Base-by-base conservation (phyloP, 2,797 vertebrate species). In the Epinephelus coioides region DNA sequence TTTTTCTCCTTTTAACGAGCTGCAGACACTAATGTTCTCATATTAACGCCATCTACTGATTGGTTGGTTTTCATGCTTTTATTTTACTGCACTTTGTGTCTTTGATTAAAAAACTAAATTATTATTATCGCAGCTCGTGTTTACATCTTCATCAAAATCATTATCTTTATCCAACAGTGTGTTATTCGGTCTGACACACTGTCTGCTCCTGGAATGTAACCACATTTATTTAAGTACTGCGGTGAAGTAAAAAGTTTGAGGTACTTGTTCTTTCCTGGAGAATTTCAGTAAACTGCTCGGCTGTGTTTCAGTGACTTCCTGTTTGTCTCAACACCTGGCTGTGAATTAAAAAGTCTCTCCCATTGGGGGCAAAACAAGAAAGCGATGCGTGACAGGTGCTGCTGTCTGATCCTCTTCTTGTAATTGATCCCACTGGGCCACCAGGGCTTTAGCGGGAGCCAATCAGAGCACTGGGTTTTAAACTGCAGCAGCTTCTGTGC, bases 381-480 rank as follows among this genome's bases (percentile, higher is more conserved):
- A 75, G 59, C 8, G 23, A 84, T 50, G 81, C 49, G 13, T 73
- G 82, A 76, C 87, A 82, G 46, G 68, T 57, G 38, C 54, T 44
- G 57, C 9, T 0, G 49, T 69, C 79, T 76, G 53, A 75, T 76
- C 60, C 62, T 55, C 68, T 69, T 82, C 40, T 76, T 70, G 15
- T 91, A 89, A 91, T 91, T 88, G 84, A 89, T 88, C 87, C 87
- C 87, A 60, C 69, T 83, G 84, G 87, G 86, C 69, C 14, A 2
- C 12, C 21, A 0, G 46, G 69, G 61, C 65, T 77, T 78, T 23
- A 65, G 61, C n/a, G 0, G 65, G 27, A 78, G 43, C 80, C 71
- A 70, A 78, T 79, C 64, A 63, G 40, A 69, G 75, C 21, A 25
- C 38, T 13, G 60, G 53, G 34, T 34, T 54, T 64, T 75, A 64